phyloP scores from a whole-genome alignment of 2,888 invertebrate genomes.

The Drosophila infuscata region DNA sequence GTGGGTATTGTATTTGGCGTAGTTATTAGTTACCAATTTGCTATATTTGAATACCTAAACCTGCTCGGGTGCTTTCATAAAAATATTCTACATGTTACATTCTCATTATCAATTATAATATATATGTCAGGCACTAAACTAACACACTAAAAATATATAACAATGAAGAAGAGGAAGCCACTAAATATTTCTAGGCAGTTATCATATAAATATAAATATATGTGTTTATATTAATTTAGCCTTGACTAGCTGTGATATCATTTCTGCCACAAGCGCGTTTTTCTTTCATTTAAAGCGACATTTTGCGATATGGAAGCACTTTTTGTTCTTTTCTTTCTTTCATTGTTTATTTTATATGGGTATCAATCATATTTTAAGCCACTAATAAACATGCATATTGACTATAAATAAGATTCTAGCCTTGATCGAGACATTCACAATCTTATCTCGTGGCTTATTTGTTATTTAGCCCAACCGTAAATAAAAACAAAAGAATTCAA shows the following conservation, averaged over 20 bases:
- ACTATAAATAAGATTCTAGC: conserved; percentile 36
- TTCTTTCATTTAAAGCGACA: conserved; percentile 42
- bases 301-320: conserved; percentile 1
- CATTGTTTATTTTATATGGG: conserved; percentile 3
- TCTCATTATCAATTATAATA: conserved; percentile 17
- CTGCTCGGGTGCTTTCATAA: conserved; percentile 54
- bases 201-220: conserved; percentile 20
- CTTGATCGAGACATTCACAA: conserved; percentile 30
- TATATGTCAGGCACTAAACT: neutral
- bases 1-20: too few species aligned
- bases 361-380: conserved; percentile 42
- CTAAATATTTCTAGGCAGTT: conserved; percentile 12
- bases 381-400: conserved; percentile 36
- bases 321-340: conserved; percentile 34
- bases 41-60: conserved; percentile 53
- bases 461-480: conserved; percentile 12
- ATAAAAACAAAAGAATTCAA: conserved; percentile 16
- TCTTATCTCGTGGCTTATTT: conserved; percentile 44
- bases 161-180: conserved; percentile 7
- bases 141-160: neutral
- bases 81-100: conserved; percentile 49
- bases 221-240: conserved; percentile 13
- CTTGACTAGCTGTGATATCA: conserved; percentile 35
- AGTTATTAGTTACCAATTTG: conserved; percentile 39
- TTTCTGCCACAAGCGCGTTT: conserved; percentile 21